phyloP scores from a whole-genome alignment of 2,888 invertebrate species.

The Melanotus villosus region DNA sequence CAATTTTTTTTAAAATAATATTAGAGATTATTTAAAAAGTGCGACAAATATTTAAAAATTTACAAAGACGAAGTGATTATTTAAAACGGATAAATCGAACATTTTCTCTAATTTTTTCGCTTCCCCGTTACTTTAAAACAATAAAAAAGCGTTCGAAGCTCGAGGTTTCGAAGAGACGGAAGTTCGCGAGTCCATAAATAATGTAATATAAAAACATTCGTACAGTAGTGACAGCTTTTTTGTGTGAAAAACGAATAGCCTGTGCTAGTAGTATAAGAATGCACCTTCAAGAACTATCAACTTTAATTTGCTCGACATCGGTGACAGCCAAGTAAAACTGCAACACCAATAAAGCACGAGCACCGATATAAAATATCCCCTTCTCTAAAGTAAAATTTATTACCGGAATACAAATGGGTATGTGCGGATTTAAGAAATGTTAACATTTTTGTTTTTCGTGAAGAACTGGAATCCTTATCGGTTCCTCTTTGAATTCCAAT shows the following conservation, averaged over 20 bases:
- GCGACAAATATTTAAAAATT: no score
- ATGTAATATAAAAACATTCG: conserved; percentile 14
- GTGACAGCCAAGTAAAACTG: conserved; percentile 32
- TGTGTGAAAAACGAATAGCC: not conserved
- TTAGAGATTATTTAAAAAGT: no score
- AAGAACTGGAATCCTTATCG: no score
- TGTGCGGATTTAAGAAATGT: not conserved
- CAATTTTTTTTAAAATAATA: no score
- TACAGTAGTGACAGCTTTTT: not conserved
- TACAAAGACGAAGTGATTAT: no score
- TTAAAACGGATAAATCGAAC: conserved; percentile 1
- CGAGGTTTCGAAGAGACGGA: not conserved
- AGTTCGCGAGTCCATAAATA: not conserved
- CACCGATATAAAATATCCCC: conserved; percentile 26
- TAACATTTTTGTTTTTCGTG: not conserved
- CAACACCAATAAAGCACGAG: conserved; percentile 28
- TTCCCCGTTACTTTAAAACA: not conserved
- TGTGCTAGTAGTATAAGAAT: not conserved
- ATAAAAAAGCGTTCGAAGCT: not conserved
- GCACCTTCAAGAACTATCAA: conserved; percentile 17
- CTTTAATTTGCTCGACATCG: conserved; percentile 30
- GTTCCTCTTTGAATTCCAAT: no score
- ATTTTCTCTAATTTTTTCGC: not conserved
- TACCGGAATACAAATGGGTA: conserved; percentile 16
- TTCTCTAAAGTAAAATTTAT: conserved; percentile 26